These are phyloP conservation scores for Frieseomelitta varia DNA, from an alignment of 1,140 invertebrate species.

Conservation along the genomic window DNA sequence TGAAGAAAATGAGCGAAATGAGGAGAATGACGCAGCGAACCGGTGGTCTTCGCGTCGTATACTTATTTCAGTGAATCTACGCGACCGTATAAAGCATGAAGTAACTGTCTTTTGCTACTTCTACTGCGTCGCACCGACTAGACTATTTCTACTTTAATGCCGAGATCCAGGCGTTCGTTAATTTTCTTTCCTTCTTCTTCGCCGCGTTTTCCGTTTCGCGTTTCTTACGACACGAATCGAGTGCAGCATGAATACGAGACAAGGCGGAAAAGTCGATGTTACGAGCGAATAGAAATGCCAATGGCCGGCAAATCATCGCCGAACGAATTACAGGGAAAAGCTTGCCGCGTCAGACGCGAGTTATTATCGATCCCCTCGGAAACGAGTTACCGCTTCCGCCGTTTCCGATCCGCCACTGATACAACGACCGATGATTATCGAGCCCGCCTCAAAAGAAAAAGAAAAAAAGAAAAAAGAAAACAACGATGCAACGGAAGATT, in stretches of 20 bases:
- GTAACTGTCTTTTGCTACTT: no score
- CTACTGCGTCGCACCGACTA: neutral
- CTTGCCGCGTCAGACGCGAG: neutral
- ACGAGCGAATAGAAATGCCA: neutral
- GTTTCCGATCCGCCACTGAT: constrained; percentile 2
- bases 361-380: constrained; percentile 33
- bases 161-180: constrained; percentile 39
- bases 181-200: constrained; percentile 45
- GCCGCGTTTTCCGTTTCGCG: neutral
- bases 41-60: constrained; percentile 1
- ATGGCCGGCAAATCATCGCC: neutral
- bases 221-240: neutral
- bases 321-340: constrained; percentile 27
- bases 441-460: neutral
- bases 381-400: constrained; percentile 29
- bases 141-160: constrained; percentile 55
- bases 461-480: neutral
- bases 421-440: constrained; percentile 23
- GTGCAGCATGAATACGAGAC: neutral
- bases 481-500: constrained; percentile 7
- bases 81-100: constrained; percentile 20
- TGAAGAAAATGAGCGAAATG: neutral
- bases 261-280: neutral
- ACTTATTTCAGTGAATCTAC: constrained; percentile 56
- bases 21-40: neutral